Conservation (phyloP, 2,113 vertebrate genomes). For the Stegostoma tigrinum region DNA sequence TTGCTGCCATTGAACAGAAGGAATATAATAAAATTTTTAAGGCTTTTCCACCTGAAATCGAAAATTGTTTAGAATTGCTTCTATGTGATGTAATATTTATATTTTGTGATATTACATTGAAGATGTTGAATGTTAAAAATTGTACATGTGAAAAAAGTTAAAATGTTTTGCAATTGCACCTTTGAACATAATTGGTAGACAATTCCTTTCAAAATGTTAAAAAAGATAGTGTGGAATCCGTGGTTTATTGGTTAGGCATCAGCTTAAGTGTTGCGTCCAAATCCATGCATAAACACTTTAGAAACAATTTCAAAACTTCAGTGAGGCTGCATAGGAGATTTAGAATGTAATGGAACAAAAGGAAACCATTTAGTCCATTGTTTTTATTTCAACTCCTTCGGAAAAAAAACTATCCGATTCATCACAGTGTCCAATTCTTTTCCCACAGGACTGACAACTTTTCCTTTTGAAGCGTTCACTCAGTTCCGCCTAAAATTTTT, state of each 20-base stretch:
- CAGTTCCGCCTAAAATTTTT: no score
- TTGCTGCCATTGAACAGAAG: neutral
- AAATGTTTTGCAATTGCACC: neutral
- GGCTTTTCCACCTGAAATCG: neutral
- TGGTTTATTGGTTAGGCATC: neutral
- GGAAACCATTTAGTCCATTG: neutral
- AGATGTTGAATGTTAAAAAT: neutral
- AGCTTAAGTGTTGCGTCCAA: neutral
- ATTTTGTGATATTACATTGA: neutral
- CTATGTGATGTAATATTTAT: neutral
- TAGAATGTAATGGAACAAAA: no score
- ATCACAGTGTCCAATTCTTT: neutral
- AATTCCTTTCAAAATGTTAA: neutral
- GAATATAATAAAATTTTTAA: neutral
- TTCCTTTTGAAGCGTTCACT: neutral
- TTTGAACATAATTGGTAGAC: neutral
- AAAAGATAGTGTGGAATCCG: neutral
- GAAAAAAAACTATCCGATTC: neutral
- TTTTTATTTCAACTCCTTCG: neutral
- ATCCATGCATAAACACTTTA: no score
- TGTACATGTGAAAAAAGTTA: neutral
- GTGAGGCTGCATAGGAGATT: no score
- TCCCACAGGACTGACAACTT: neutral
- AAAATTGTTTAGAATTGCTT: neutral
- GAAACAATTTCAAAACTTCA: no score